Evolutionary conservation across 2,888 invertebrate species (phyloP), one percentile per base, ranked within the genome.

Genomic region (Caenorhabditis sinica): DNA sequence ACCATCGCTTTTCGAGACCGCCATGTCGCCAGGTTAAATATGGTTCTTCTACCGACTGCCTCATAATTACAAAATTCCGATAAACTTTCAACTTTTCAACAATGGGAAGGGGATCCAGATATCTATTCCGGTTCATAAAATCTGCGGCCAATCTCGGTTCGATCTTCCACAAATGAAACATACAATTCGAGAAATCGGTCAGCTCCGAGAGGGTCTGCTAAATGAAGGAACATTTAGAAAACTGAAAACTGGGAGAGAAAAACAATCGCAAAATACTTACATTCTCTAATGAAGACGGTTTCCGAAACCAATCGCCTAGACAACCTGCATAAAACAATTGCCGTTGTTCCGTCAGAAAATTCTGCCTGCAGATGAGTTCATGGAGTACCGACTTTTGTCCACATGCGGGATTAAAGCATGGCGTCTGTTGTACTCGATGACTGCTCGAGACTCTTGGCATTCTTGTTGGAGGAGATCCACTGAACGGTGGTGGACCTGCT

Each of bases 21-120:
- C 91, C 90, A 58, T 85, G 83, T 28, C 88, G 80, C 90, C 90
- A 91, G 0, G 91, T 91, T 20, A 91, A 60, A 60, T 86, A 91
- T 0, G 91, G 91, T 56, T 91, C 91, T 85, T 91, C 91, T 13
- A 91, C 87, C 1, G 90, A 90, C 80, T 91, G 91, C 40, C 91
- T 87, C 40, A 86, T 72, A 8, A 91, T 86, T 23, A 91, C 79
- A 85, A 91, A 91, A 73, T 91, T 89, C 9, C 87, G 85, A 71
- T 89, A 89, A n/a, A 91, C 86, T 66, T 88, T 88, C n/a, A 86
- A 66, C 88, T 91, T 71, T 66, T 74, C 79, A 30, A 60, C 61
- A 13, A 66, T 79, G 33, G 86, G 79, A 3, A 89, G 33, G 1
- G 63, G 51, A 28, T 76, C 75, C 9, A 86, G 36, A 49, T 75